Evolutionary conservation across 2,797 vertebrate species (phyloP).

Genomic region (Myotis pilosus): DNA sequence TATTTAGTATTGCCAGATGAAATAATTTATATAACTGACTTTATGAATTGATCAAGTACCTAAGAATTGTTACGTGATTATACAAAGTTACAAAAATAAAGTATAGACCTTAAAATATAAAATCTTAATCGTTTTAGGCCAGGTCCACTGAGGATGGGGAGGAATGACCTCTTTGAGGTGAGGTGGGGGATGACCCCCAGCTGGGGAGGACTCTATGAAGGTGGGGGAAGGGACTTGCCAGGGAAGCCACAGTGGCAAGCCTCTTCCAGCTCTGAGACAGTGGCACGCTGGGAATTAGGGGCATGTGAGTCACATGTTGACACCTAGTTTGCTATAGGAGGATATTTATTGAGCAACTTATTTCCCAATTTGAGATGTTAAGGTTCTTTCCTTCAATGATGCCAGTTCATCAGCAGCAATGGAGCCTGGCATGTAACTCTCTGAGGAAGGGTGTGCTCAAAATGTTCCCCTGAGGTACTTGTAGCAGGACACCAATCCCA

Average conservation of each 20-base stretch:
- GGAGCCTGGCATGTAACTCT: accelerated
- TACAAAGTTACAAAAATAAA: background rate
- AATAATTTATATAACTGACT: background rate
- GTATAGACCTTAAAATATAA: accelerated
- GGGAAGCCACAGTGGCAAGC: background rate
- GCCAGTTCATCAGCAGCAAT: background rate
- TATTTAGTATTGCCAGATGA: background rate
- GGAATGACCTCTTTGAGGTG: background rate
- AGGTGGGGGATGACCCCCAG: no score
- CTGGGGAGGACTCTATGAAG: background rate
- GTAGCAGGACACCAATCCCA: background rate
- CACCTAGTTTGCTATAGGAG: background rate
- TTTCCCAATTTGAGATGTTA: background rate
- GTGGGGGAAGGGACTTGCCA: no score
- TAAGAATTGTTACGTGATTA: background rate
- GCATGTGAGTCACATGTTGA: background rate
- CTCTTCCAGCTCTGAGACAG: background rate
- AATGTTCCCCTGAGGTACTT: accelerated
- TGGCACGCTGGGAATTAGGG: background rate
- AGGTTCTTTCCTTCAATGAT: background rate
- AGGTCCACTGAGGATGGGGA: background rate
- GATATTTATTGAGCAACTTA: background rate
- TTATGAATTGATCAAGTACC: background rate
- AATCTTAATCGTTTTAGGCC: background rate
- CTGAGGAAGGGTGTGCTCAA: background rate